A percentile compares a stretch with the other conserved stretches of the same genome.
Conservation (phyloP, 1,140 invertebrate species). For the Drosophila carrolli region DNA sequence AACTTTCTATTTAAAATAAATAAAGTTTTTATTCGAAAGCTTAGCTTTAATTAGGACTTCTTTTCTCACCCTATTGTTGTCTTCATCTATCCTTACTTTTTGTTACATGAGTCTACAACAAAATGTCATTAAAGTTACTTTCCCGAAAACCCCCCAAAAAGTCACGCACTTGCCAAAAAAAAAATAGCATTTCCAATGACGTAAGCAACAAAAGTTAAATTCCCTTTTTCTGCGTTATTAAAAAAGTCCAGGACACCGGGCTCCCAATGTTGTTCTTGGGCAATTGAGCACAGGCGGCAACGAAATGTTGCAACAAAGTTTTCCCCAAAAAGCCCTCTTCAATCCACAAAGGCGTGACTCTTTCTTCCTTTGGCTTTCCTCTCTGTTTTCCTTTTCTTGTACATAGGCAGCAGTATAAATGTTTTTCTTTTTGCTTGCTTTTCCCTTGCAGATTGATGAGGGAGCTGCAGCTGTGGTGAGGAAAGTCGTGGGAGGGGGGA, state of each 20-base stretch:
- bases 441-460: constrained; percentile 60
- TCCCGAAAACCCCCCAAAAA: background rate
- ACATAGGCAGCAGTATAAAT: constrained; percentile 29
- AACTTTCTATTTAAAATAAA: too few species aligned
- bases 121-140: constrained; percentile 52
- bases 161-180: constrained; percentile 51
- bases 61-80: background rate
- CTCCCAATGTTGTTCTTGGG: constrained; percentile 25
- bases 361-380: constrained; percentile 15
- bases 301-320: constrained; percentile 58
- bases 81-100: background rate
- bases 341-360: constrained; percentile 34
- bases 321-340: constrained; percentile 2
- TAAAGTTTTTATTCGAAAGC: background rate
- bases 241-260: constrained; percentile 20
- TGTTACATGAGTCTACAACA: constrained; percentile 16
- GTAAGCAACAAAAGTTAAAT: constrained; percentile 57
- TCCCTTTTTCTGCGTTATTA: constrained; percentile 34
- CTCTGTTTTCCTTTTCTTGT: background rate
- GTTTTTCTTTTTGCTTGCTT: constrained; percentile 16
- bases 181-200: constrained; percentile 55
- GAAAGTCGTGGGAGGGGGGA: background rate
- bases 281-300: constrained; percentile 70
- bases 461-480: constrained; percentile 6
- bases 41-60: background rate